Conservation (phyloP, 2,113 vertebrate species). For the Marcusenius ussheri region DNA sequence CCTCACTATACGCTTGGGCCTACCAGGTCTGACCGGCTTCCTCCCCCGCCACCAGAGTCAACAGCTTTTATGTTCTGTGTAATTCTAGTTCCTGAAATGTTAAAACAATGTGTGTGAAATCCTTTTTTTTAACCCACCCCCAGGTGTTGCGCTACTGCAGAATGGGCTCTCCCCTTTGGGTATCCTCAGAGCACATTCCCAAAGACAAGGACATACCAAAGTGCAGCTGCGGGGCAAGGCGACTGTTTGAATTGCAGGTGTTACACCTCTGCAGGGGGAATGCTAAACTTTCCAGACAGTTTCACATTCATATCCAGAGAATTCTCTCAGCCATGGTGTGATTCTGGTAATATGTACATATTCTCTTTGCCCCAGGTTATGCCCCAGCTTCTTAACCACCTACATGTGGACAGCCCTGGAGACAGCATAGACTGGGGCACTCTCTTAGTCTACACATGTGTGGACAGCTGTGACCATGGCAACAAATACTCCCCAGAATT, state of each 20-base stretch:
- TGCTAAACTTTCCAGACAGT: background rate
- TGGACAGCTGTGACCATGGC: slow-evolving; percentile 66
- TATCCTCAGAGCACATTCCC: slow-evolving; percentile 75
- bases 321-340: background rate
- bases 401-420: slow-evolving; percentile 74
- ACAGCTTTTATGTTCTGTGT: background rate
- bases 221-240: slow-evolving; percentile 79
- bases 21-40: too few relatives aligned
- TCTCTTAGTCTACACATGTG: slow-evolving; percentile 75
- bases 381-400: slow-evolving; percentile 88
- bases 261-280: background rate
- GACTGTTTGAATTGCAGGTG: slow-evolving; percentile 94
- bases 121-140: background rate
- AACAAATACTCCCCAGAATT: slow-evolving; percentile 72
- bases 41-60: too few relatives aligned
- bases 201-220: slow-evolving; percentile 70
- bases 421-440: slow-evolving; percentile 91
- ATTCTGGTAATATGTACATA: background rate
- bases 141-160: slow-evolving; percentile 87
- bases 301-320: background rate
- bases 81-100: background rate
- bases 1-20: too few relatives aligned
- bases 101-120: background rate
- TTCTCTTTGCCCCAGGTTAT: slow-evolving; percentile 68
- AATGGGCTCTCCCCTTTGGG: slow-evolving; percentile 75